These are phyloP conservation scores for Phylloscopus trochilus DNA, from an alignment of 2,113 vertebrate species.

Conservation along the genomic window DNA sequence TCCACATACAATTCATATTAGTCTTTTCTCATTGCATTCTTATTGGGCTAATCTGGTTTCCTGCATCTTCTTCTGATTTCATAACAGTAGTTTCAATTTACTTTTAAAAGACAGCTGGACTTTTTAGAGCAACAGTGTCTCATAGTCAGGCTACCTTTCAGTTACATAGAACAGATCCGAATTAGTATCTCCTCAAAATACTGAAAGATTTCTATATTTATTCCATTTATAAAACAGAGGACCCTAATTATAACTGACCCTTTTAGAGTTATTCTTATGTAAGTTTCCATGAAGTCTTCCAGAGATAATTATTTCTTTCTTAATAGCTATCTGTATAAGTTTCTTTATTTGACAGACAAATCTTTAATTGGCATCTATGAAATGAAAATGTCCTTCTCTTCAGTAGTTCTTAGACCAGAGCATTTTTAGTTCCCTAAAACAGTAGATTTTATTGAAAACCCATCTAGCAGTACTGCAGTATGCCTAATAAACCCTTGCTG, in stretches of 20 bases:
- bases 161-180: background rate
- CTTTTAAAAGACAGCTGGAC: background rate
- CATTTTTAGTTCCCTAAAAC: background rate
- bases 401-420: background rate
- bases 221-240: background rate
- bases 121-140: background rate
- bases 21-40: background rate
- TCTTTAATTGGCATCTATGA: background rate
- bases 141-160: background rate
- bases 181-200: background rate
- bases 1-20: background rate
- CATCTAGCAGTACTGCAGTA: background rate
- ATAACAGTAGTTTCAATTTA: background rate
- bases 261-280: background rate
- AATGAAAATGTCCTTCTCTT: conserved; percentile 25
- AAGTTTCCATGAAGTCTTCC: background rate
- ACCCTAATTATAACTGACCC: background rate
- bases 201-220: background rate
- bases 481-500: background rate
- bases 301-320: background rate
- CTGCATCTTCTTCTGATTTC: background rate
- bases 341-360: conserved; percentile 24
- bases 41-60: background rate
- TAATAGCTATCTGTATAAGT: background rate
- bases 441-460: background rate